Conservation (phyloP, 2,113 vertebrate species). For the Panthera uncia region DNA sequence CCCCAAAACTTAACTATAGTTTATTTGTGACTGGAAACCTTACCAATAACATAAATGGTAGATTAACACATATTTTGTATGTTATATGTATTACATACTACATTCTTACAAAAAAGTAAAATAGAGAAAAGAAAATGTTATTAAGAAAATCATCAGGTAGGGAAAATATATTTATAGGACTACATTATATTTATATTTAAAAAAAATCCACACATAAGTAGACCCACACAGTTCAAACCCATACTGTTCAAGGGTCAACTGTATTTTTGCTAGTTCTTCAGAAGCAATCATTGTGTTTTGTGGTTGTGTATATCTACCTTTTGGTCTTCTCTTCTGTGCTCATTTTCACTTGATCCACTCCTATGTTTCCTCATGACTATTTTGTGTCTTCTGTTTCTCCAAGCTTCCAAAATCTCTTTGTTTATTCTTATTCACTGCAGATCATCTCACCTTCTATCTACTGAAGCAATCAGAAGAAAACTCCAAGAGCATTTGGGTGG, state of each 20-base stretch:
- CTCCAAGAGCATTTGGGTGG: neutral
- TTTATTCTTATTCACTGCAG: neutral
- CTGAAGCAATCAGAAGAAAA: neutral
- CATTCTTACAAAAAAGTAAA: neutral
- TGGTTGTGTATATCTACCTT: fast-evolving
- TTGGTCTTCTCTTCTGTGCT: neutral
- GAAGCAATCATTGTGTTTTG: neutral
- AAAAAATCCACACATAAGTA: neutral
- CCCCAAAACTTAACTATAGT: neutral
- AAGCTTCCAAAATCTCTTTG: neutral
- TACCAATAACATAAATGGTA: neutral
- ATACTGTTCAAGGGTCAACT: neutral
- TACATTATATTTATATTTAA: neutral
- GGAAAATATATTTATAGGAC: neutral
- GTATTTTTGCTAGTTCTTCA: neutral
- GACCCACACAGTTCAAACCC: neutral
- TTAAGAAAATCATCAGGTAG: neutral
- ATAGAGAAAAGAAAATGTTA: neutral
- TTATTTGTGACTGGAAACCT: neutral
- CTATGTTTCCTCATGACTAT: neutral
- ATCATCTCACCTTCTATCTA: neutral
- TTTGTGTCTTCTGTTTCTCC: neutral
- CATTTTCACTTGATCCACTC: neutral
- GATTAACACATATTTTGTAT: neutral
- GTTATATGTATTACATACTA: neutral